Evolutionary conservation across 2,797 vertebrate species (phyloP), one percentile per base, ranked within the genome.

Genomic region (Microhierax caerulescens): DNA sequence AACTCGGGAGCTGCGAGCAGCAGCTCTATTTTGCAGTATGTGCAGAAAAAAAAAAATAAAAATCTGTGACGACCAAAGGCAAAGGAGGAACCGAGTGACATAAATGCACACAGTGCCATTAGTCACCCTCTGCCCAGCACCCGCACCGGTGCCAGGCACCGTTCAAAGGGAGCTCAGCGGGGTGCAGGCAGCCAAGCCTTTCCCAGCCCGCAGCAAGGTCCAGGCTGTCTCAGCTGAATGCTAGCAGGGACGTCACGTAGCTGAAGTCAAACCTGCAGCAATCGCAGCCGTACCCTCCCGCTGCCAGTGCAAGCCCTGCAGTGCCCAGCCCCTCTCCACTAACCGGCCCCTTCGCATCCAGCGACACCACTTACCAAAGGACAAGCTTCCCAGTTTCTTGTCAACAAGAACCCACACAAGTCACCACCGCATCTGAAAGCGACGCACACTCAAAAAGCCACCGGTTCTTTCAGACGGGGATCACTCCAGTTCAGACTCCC

Each of bases 41-140:
- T 24, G 30, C 91, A 63, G 3, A 2, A 13, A 45, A 39, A 78
- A 34, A 13, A 45, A 39, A 75, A n/a, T 39, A 39, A n/a, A 48
- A 17, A 11, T 5, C 37, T 0, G 15, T 0, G 0, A 41, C 1
- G 6, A 30, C 0, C 0, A 41, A 1, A 68, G 48, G 9, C 13
- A 1, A 7, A 21, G 7, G 60, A 64, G 43, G 65, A 82, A 27
- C 0, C 5, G 1, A 37, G 67, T 12, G 56, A 67, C 63, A 43
- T 7, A 36, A 1, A 3, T 0, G 0, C 21, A 8, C 0, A 11
- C 30, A 13, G 1, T 8, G 32, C 20, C 94, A n/a, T 14, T 24
- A 28, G 54, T 6, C 70, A 65, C 57, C 16, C 16, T 39, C 48
- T 0, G 6, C 34, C 69, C 1, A 0, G 12, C 10, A 3, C 59